phyloP scores from a whole-genome alignment of 1,140 invertebrate species.

The Saccostrea echinata region DNA sequence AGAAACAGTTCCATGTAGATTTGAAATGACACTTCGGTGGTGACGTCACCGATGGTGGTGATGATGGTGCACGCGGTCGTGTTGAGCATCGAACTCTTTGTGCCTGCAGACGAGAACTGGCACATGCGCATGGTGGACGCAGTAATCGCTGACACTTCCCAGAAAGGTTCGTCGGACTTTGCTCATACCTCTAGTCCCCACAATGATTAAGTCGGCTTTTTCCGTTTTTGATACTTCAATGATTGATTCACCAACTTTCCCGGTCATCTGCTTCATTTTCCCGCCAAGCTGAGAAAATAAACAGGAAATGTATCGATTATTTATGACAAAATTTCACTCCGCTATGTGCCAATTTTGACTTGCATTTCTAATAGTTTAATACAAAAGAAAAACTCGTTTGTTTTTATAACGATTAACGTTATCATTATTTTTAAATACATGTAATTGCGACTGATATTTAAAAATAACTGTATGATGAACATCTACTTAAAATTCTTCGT shows the following conservation, averaged over 20 bases:
- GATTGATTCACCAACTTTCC: constrained; percentile 62
- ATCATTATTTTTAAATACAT: no score
- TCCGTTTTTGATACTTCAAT: constrained; percentile 60
- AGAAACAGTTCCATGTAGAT: background rate
- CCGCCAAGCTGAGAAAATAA: constrained; percentile 52
- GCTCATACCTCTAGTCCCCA: constrained; percentile 65
- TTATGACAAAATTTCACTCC: no score
- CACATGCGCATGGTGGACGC: constrained; percentile 62
- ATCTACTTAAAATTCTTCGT: background rate
- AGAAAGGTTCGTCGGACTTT: constrained; percentile 63
- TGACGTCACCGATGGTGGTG: constrained; percentile 20
- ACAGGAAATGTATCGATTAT: background rate
- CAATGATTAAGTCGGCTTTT: constrained; percentile 62
- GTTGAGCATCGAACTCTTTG: constrained; percentile 32
- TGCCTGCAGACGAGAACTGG: constrained; percentile 60
- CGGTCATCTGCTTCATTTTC: constrained; percentile 59
- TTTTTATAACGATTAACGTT: no score
- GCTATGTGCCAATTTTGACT: no score
- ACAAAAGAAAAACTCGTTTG: no score
- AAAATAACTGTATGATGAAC: background rate
- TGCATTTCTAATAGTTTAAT: no score
- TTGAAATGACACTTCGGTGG: background rate
- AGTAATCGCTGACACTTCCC: constrained; percentile 69
- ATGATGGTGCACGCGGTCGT: constrained; percentile 37
- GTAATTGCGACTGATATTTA: background rate